These are phyloP conservation scores for Ptychoptera albimana DNA, from an alignment of 2,888 invertebrate species.

Conservation along the genomic window DNA sequence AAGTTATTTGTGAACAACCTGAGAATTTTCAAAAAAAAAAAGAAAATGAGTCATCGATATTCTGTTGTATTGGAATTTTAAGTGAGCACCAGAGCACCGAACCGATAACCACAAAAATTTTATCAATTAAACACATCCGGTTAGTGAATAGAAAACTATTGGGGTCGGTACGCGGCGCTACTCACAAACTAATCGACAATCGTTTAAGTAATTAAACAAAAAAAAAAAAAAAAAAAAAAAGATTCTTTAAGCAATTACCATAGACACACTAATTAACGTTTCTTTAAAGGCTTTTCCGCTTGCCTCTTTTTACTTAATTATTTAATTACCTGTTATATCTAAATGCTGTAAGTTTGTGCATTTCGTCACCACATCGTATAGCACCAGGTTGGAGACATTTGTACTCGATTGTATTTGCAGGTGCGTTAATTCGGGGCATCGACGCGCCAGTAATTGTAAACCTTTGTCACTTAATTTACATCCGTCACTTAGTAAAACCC, in stretches of 20 bases:
- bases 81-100: no score
- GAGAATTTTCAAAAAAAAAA: slow-evolving; percentile 20
- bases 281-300: neutral
- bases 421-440: slow-evolving; percentile 69
- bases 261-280: neutral
- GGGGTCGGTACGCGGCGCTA: no score
- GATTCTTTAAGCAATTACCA: neutral
- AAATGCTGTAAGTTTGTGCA: slow-evolving; percentile 70
- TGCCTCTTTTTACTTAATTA: neutral
- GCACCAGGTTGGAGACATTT: slow-evolving; percentile 56
- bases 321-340: slow-evolving; percentile 58
- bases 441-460: slow-evolving; percentile 53
- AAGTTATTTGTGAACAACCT: slow-evolving; percentile 66
- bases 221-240: no score
- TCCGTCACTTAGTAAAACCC: slow-evolving; percentile 49
- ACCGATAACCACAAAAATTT: no score
- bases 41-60: neutral
- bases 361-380: slow-evolving; percentile 63
- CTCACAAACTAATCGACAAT: neutral
- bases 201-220: no score
- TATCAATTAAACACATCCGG: no score
- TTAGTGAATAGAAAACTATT: no score
- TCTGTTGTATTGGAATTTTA: no score
- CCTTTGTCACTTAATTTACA: slow-evolving; percentile 62
- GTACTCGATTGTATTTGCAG: slow-evolving; percentile 61